These are phyloP conservation scores for Barypeithes pellucidus DNA, from an alignment of 2,888 invertebrate species.

Conservation along the genomic window DNA sequence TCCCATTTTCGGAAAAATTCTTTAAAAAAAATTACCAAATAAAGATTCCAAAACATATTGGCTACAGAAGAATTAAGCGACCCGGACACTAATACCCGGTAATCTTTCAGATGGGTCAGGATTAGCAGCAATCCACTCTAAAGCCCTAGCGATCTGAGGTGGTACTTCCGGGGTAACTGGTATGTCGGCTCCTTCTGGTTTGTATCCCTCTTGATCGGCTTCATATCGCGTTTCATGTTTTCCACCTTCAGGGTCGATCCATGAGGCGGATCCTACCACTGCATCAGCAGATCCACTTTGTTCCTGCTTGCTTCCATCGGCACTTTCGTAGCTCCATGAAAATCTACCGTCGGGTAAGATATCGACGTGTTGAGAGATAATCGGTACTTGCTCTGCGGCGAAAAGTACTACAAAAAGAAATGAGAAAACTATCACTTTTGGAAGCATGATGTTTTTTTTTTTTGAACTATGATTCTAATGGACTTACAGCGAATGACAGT, in stretches of 20 bases:
- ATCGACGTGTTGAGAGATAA: conserved; percentile 19
- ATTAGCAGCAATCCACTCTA: conserved; percentile 71
- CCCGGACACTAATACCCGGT: not conserved
- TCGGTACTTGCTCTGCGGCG: not conserved
- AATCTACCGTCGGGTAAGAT: conserved; percentile 33
- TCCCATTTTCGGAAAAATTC: too few relatives aligned
- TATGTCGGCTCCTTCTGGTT: conserved; percentile 70
- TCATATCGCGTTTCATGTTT: conserved; percentile 70
- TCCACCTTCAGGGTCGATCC: conserved; percentile 72
- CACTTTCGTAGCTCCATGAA: conserved; percentile 68
- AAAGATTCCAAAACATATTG: too few relatives aligned
- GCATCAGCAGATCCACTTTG: conserved; percentile 72
- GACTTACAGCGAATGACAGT: too few relatives aligned
- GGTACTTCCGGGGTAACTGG: conserved; percentile 62
- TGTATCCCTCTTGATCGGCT: conserved; percentile 75
- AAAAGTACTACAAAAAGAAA: not conserved
- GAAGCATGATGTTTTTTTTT: not conserved
- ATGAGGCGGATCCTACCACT: conserved; percentile 64
- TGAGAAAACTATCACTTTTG: not conserved
- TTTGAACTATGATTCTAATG: not conserved
- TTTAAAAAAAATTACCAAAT: too few relatives aligned
- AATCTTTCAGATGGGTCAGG: conserved; percentile 63
- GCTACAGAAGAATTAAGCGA: too few relatives aligned
- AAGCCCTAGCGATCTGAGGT: conserved; percentile 77
- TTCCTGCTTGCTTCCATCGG: conserved; percentile 75